phyloP scores from a whole-genome alignment of 1,140 invertebrate genomes.

The Harpegnathos saltator region DNA sequence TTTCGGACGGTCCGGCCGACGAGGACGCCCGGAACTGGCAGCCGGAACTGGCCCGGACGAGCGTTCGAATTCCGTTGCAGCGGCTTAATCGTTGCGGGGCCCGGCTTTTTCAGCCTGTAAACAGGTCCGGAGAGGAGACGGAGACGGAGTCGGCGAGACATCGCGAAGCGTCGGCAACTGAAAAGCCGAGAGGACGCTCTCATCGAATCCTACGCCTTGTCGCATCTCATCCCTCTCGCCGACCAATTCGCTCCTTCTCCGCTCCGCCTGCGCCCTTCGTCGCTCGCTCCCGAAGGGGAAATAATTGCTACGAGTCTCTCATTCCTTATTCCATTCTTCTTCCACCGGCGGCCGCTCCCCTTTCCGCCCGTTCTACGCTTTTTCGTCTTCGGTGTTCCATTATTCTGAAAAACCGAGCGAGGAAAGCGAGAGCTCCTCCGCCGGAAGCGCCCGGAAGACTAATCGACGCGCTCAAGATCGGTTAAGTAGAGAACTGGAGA shows the following conservation, averaged over 20 bases:
- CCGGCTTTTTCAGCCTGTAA: conserved; percentile 23
- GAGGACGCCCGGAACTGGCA: conserved; percentile 53
- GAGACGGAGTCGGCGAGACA: conserved; percentile 49
- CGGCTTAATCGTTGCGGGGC: conserved; percentile 57
- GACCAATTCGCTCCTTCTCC: neutral
- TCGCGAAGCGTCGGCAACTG: conserved; percentile 33
- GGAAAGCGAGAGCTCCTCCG: neutral
- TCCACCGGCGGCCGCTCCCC: neutral
- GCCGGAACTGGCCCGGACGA: too few relatives aligned
- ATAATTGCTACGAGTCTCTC: conserved; percentile 58
- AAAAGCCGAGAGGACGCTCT: conserved; percentile 54
- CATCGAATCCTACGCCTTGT: too few relatives aligned
- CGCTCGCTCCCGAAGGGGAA: conserved; percentile 9
- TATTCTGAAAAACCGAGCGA: conserved; percentile 47
- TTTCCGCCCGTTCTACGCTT: conserved; percentile 5
- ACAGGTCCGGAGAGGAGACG: too few relatives aligned
- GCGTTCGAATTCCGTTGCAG: conserved; percentile 55
- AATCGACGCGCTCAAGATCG: conserved; percentile 58
- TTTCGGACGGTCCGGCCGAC: conserved; percentile 56
- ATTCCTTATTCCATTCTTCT: conserved; percentile 39
- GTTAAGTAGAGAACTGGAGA: conserved; percentile 56
- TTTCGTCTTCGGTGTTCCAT: conserved; percentile 52
- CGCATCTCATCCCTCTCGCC: too few relatives aligned
- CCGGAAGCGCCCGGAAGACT: conserved; percentile 32
- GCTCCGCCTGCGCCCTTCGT: neutral